phyloP scores from a whole-genome alignment of 2,888 invertebrate genomes.

The Aphrophora alni region DNA sequence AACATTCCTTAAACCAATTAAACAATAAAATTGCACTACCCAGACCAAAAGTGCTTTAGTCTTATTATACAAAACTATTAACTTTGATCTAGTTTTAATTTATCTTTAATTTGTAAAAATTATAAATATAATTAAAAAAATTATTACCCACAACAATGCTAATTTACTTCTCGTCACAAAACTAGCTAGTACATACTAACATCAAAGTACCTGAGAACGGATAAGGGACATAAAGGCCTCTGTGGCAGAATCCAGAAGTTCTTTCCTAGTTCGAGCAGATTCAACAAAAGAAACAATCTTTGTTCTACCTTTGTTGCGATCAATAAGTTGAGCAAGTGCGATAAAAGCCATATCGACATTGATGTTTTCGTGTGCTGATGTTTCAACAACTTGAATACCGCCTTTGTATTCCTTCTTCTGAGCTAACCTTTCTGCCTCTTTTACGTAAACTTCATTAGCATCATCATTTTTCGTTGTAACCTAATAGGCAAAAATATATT shows the following conservation, averaged over 20 bases:
- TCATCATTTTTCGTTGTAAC: constrained; percentile 97
- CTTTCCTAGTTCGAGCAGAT: constrained; percentile 84
- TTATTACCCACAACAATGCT: too few relatives aligned
- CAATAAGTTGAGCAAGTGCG: constrained; percentile 89
- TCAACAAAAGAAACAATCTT: constrained; percentile 79
- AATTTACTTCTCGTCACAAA: too few relatives aligned
- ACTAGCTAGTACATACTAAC: too few relatives aligned
- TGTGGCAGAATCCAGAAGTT: constrained; percentile 86
- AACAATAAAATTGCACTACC: too few relatives aligned
- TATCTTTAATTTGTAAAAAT: too few relatives aligned
- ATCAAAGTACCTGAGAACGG: constrained; percentile 72
- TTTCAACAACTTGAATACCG: constrained; percentile 88
- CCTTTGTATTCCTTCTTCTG: constrained; percentile 91
- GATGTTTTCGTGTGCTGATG: constrained; percentile 94
- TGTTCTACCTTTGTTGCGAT: constrained; percentile 81
- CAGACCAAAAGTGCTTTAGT: too few relatives aligned
- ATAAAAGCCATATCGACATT: constrained; percentile 94
- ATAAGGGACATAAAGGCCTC: constrained; percentile 90
- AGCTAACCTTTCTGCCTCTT: constrained; percentile 88
- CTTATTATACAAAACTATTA: too few relatives aligned
- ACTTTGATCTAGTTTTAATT: too few relatives aligned
- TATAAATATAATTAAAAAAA: too few relatives aligned
- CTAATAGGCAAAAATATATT: constrained; percentile 62
- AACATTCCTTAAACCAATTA: too few relatives aligned
- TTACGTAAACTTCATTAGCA: constrained; percentile 82